Evolutionary conservation across 2,888 invertebrate species (phyloP).

Genomic region (Abrostola tripartita): DNA sequence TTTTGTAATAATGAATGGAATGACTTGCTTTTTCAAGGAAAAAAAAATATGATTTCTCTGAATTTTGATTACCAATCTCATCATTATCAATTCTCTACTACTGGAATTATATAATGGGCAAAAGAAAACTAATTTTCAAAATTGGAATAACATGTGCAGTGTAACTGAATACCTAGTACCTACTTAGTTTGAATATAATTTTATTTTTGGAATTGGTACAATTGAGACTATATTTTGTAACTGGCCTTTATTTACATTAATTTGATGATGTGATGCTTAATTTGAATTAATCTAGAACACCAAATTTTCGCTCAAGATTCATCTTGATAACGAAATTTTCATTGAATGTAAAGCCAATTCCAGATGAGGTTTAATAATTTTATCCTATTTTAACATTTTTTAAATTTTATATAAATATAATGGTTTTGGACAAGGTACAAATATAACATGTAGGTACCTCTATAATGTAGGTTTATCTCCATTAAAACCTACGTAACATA

Average conservation of each 20-base stretch:
- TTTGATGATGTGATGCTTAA: conserved; percentile 50
- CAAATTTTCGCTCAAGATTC: conserved; percentile 19
- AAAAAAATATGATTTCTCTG: no score
- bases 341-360: conserved; percentile 21
- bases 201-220: conserved; percentile 38
- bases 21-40: no score
- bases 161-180: conserved; percentile 20
- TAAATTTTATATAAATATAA: neutral
- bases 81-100: conserved; percentile 23
- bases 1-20: conserved; percentile 43
- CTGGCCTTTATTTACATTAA: conserved; percentile 57
- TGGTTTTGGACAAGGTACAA: neutral
- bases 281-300: conserved; percentile 40
- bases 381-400: neutral
- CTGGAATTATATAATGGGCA: conserved; percentile 37
- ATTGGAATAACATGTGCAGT: conserved; percentile 37
- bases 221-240: conserved; percentile 39
- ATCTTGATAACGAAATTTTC: conserved; percentile 14
- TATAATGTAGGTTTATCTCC: neutral
- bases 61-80: neutral
- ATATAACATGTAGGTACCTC: neutral
- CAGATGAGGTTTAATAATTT: conserved; percentile 19
- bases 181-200: conserved; percentile 36
- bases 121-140: conserved; percentile 16
- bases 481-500: conserved; percentile 4